A percentile compares a stretch with the other conserved stretches of the same genome.
Conservation (phyloP, 2,888 invertebrate species). For the Zaprionus lineosus region DNA sequence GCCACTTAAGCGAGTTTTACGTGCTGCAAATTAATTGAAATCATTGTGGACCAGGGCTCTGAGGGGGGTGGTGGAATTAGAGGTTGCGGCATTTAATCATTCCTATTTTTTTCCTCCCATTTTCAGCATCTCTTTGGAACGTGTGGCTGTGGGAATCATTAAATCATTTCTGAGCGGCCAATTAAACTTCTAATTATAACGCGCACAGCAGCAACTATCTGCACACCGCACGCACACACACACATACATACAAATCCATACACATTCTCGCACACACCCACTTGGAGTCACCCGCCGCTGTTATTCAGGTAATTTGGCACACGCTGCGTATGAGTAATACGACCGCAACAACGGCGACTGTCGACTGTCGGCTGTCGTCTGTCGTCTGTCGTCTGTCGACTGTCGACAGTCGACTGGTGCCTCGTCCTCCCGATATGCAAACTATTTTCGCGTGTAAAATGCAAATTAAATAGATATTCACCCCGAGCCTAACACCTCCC, state of each 20-base stretch:
- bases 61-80: background rate
- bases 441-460: slow-evolving; percentile 72
- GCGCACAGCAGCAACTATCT: slow-evolving; percentile 8
- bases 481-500: slow-evolving; percentile 2
- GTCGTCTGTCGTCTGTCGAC: too few species aligned
- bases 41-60: slow-evolving; percentile 7
- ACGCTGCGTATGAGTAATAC: slow-evolving; percentile 64
- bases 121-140: slow-evolving; percentile 10
- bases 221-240: background rate
- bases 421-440: slow-evolving; percentile 45
- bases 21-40: slow-evolving; percentile 54
- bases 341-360: slow-evolving; percentile 18
- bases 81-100: slow-evolving; percentile 13
- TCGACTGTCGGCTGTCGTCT: slow-evolving; percentile 1
- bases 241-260: background rate
- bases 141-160: slow-evolving; percentile 29
- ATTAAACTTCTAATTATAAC: slow-evolving; percentile 68
- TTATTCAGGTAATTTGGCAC: slow-evolving; percentile 41
- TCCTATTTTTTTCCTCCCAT: background rate
- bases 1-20: slow-evolving; percentile 58
- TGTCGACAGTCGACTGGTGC: slow-evolving; percentile 8
- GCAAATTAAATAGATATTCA: slow-evolving; percentile 67
- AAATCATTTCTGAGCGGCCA: slow-evolving; percentile 54
- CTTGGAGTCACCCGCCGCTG: slow-evolving; percentile 41
- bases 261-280: slow-evolving; percentile 1